A percentile compares a stretch with the other conserved stretches of the same genome.
Conservation (phyloP, 2,888 invertebrate species). For the Allygus modestus region DNA sequence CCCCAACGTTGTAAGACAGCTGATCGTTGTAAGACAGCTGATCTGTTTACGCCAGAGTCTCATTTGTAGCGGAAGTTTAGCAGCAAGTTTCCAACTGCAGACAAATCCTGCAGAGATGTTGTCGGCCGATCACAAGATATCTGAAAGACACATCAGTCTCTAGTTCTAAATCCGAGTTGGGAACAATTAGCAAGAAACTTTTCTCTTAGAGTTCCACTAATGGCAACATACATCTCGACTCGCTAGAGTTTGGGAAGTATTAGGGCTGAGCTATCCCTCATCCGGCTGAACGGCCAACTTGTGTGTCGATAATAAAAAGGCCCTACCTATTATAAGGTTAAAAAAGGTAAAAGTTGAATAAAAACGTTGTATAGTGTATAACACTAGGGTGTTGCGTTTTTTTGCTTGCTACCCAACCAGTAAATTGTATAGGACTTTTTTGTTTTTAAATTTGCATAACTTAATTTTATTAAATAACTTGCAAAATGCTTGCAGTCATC, state of each 20-base stretch:
- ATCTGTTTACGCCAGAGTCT: background rate
- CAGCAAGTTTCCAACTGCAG: slow-evolving; percentile 3
- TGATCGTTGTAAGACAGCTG: too few species aligned
- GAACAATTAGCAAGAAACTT: slow-evolving; percentile 58
- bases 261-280: slow-evolving; percentile 47
- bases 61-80: background rate
- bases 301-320: background rate
- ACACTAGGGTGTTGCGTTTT: too few species aligned
- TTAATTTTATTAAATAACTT: too few species aligned
- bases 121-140: slow-evolving; percentile 37
- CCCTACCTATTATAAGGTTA: too few species aligned
- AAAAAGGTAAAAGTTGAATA: too few species aligned
- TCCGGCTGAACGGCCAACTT: background rate
- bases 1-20: too few species aligned
- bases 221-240: slow-evolving; percentile 51
- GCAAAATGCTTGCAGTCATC: too few species aligned
- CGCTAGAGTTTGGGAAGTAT: slow-evolving; percentile 19
- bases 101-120: slow-evolving; percentile 49
- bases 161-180: slow-evolving; percentile 56
- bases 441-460: too few species aligned
- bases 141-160: slow-evolving; percentile 53
- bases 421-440: too few species aligned
- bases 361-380: too few species aligned
- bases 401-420: too few species aligned
- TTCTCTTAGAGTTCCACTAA: slow-evolving; percentile 46